phyloP scores from a whole-genome alignment of 2,888 invertebrate species.

The Bellardia pandia region DNA sequence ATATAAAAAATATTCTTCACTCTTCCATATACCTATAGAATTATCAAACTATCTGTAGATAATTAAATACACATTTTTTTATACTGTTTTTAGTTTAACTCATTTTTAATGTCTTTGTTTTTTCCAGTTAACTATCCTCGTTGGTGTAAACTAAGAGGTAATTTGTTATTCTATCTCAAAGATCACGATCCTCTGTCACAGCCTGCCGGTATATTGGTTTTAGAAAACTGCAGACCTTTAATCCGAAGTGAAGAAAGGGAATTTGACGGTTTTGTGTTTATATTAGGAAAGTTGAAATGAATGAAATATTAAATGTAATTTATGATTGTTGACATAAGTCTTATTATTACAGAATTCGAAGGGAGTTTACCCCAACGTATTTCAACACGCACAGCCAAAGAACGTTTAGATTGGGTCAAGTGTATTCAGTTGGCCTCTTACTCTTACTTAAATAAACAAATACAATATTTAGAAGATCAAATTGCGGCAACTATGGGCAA shows the following conservation, averaged over 20 bases:
- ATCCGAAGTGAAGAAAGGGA: constrained; percentile 86
- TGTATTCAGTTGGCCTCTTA: constrained; percentile 93
- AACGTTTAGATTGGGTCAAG: constrained; percentile 94
- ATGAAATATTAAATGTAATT: neutral
- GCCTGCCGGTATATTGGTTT: constrained; percentile 93
- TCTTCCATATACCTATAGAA: neutral
- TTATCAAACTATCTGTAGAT: neutral
- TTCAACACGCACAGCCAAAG: constrained; percentile 91
- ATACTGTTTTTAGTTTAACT: neutral
- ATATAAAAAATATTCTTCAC: neutral
- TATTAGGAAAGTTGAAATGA: constrained; percentile 87
- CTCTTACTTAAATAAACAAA: constrained; percentile 90
- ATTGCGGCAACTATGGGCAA: constrained; percentile 83
- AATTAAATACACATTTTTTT: neutral
- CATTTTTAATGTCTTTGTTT: neutral
- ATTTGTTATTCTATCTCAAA: constrained; percentile 96
- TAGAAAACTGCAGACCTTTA: constrained; percentile 93
- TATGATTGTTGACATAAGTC: neutral
- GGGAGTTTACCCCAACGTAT: constrained; percentile 93
- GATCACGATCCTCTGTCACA: constrained; percentile 94
- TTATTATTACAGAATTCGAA: constrained; percentile 88
- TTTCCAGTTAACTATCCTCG: constrained; percentile 90
- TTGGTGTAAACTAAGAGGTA: constrained; percentile 96
- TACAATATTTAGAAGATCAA: constrained; percentile 86
- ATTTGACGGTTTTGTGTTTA: constrained; percentile 91